phyloP scores from a whole-genome alignment of 2,797 vertebrate genomes.

The Pseudochirops corinnae region DNA sequence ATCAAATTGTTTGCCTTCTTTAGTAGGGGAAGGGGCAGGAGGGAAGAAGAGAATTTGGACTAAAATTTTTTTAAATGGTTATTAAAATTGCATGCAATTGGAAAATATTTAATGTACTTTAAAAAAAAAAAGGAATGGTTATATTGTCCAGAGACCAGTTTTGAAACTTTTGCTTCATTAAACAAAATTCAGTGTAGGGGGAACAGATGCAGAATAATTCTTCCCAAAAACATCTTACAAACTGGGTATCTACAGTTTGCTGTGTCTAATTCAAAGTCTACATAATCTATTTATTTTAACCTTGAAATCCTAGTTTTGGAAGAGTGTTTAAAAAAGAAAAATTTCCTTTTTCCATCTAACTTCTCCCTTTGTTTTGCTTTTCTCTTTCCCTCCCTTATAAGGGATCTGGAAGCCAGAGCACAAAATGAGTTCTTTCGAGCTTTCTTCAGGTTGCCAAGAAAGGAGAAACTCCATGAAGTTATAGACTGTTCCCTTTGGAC shows the following conservation, averaged over 20 bases:
- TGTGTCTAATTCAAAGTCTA: rapidly evolving
- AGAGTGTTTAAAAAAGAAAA: neutral
- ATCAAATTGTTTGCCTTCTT: neutral
- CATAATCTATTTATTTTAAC: neutral
- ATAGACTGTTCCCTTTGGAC: conserved; percentile 94
- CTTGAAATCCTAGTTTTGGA: neutral
- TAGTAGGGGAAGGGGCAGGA: neutral
- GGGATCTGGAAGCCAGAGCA: conserved; percentile 94
- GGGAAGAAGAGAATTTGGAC: neutral
- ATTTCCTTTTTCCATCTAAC: neutral
- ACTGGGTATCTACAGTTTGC: rapidly evolving
- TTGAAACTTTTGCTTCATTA: neutral
- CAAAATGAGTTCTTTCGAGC: conserved; percentile 94
- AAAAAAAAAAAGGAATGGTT: neutral
- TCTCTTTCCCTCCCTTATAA: conserved; percentile 74
- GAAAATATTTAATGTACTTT: neutral
- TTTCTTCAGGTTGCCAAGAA: conserved; percentile 92
- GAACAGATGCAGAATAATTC: neutral
- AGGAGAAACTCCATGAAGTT: conserved; percentile 90
- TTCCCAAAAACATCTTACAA: neutral
- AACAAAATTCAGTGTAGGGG: neutral
- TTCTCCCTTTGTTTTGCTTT: neutral
- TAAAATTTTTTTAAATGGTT: neutral
- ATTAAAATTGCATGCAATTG: neutral
- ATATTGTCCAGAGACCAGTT: neutral